Evolutionary conservation across 2,113 vertebrate genomes (phyloP), one percentile per base, ranked within the genome.

Genomic region (Psettodes erumei): DNA sequence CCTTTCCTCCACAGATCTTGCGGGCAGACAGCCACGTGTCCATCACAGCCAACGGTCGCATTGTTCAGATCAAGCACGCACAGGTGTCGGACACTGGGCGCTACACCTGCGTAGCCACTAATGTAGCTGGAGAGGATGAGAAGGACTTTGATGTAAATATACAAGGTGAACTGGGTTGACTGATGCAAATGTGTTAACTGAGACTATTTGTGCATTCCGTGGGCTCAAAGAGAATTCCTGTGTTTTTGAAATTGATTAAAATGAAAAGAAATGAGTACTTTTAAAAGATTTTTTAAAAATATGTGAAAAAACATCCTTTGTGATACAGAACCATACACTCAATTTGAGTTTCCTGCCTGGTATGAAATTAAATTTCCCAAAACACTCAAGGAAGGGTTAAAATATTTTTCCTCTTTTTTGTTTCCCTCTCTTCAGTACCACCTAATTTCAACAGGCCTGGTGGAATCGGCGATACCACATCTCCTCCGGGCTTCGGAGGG

Each of bases 131-230:
- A 63, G 96, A 98, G 88, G 98, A 99, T 85, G 98, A 99, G 90
- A 86, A 97, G 95, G 98, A 99, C 90, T 99, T 98, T 94, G 98
- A 99, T 95, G 96, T 99, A 92, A 98, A 95, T 94, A 95, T 99
- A 94, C 98, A 99, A 99, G 98, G 98, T 99, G 95, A 95, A 93
- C 83, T 86, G 83, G 89, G 87, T 85, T 84, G 78, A 87, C 78
- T 85, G 69, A 83, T 71, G 88, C 50, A 21, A 40, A 79, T 68
- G 65, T 71, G 73, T 82, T 63, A 56, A 78, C 58, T 79, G 27
- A 51, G 40, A 70, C 30, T 51, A 50, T 66, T 60, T 65, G 43
- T 75, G 27, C 21, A 74, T 71, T 64, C 59, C 9, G 42, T 38
- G 43, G 64, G 30, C 9, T 55, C 19, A 47, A 30, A 45, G 45